Percentiles rank a stretch among this genome's conserved stretches.
phyloP scores from a whole-genome alignment of 1,140 invertebrate species.

The Bombus superbus region DNA sequence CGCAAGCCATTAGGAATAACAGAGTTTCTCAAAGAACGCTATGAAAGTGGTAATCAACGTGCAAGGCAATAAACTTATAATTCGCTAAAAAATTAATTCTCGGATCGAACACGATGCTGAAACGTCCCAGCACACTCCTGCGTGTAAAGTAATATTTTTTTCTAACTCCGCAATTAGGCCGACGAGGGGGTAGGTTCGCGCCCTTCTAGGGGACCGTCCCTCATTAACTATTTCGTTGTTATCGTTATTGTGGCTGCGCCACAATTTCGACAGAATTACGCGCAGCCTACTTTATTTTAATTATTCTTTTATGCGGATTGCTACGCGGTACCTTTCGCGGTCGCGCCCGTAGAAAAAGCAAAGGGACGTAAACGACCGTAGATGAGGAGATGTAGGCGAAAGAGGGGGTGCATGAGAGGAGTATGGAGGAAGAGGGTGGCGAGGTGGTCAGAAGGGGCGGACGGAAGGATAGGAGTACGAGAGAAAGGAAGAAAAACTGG shows the following conservation, averaged over 20 bases:
- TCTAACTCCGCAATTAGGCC: constrained; percentile 5
- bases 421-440: neutral
- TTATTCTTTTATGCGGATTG: constrained; percentile 63
- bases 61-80: neutral
- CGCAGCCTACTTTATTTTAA: constrained; percentile 65
- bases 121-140: neutral
- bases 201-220: too few species aligned
- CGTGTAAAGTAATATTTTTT: neutral
- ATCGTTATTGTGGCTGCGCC: constrained; percentile 56
- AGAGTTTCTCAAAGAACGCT: too few species aligned
- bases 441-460: neutral
- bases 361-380: neutral
- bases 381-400: neutral
- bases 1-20: too few species aligned
- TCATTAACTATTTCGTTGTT: constrained; percentile 60
- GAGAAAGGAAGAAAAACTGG: constrained; percentile 53
- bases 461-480: neutral
- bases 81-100: neutral
- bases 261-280: constrained; percentile 62
- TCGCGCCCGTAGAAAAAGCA: neutral
- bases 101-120: neutral
- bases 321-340: constrained; percentile 36
- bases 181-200: neutral
- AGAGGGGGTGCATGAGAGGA: neutral
- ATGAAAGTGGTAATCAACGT: neutral